phyloP scores from a whole-genome alignment of 2,113 vertebrate species.

The Tragelaphus buxtoni region DNA sequence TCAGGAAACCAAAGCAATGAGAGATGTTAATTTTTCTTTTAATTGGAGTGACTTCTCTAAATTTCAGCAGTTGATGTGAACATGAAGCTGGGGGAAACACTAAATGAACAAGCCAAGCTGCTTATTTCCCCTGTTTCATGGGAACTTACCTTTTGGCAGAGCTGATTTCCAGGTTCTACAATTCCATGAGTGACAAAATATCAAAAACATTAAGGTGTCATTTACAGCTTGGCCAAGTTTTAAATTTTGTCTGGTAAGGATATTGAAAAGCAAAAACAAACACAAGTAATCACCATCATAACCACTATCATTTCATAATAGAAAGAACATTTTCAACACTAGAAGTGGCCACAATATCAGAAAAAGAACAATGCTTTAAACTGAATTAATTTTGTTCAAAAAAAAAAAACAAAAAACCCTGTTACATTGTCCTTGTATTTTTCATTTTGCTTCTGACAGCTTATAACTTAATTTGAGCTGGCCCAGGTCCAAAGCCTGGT shows the following conservation, averaged over 20 bases:
- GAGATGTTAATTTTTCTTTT: not conserved
- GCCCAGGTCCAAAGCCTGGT: not conserved
- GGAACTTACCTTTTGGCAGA: not conserved
- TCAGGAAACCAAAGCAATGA: not conserved
- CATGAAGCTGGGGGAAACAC: too few species aligned
- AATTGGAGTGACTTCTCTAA: not conserved
- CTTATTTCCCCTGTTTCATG: not conserved
- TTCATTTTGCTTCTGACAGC: conserved; percentile 54
- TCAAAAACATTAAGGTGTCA: not conserved
- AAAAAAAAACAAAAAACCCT: not conserved
- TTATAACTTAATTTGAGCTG: too few species aligned
- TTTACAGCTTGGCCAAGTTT: not conserved
- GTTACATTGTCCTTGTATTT: conserved; percentile 10
- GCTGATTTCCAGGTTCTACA: not conserved
- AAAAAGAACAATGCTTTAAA: not conserved
- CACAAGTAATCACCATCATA: not conserved
- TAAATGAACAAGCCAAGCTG: not conserved
- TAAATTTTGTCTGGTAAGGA: not conserved
- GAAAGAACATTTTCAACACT: not conserved
- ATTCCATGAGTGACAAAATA: not conserved
- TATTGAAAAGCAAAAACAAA: not conserved
- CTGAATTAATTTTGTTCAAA: conserved; percentile 30
- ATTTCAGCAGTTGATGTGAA: not conserved
- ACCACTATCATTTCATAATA: not conserved
- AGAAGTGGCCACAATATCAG: not conserved